Evolutionary conservation across 2,888 invertebrate species (phyloP), one percentile per base, ranked within the genome.

Genomic region (Ichneumoninae sp.): DNA sequence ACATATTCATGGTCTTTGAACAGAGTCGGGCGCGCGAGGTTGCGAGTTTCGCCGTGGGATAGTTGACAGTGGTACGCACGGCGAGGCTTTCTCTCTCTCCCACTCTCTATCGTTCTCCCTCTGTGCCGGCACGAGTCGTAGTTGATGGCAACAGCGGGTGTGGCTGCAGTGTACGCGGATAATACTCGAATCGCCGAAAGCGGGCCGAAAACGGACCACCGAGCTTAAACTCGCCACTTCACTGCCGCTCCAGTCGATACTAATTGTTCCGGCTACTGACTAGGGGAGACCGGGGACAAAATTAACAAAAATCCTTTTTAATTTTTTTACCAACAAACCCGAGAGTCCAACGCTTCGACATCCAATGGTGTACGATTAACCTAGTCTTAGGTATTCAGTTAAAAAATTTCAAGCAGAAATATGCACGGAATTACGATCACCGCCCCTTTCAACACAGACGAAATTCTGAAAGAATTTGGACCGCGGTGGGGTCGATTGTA

Each of bases 1-100:
- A 77, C 83, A 85, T 83, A 83, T 83, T 83, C 83, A 83, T 83
- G 83, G 63, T 73, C 60, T 73, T 68, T 50, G 70, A 63, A 71
- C 76, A 65, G 70, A 52, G 40, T 71, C 47, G 73, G 57, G 22
- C n/a, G 47, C 33, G 63, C 60, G 63, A 44, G 66, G 19, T 22
- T 50, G 73, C 22, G 68, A 74, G 77, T 44, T 66, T 36, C 54
- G 36, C 26, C 54, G 57, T n/a, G 66, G 50, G 57, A 54, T 63
- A 78, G 77, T 73, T 60, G 47, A 47, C 74, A 70, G 54, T 63
- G 30, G 30, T 76, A 75, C 70, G 75, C 36, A 44, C 36, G 40
- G 22, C 65, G 75, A 13, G 19, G 10, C 2, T 26, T 16, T 16
- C 30, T 30, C 70, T 36, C 54, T 54, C 36, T 54, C 36, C 36